These are phyloP conservation scores for Dasyurus viverrinus DNA, from an alignment of 2,113 vertebrate species.

Conservation along the genomic window DNA sequence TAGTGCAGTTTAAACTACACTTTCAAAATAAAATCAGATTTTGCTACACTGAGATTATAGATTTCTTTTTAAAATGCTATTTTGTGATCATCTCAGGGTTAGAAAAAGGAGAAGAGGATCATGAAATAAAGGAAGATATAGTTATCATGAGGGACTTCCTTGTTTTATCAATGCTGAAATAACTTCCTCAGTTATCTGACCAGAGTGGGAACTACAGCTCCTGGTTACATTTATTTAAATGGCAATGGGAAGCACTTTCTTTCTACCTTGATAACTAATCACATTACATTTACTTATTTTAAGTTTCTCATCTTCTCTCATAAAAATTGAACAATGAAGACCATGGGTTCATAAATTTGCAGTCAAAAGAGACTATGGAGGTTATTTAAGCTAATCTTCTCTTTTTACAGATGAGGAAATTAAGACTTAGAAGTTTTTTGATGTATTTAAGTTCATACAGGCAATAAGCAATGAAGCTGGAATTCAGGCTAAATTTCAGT, in stretches of 20 bases:
- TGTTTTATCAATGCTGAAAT: conserved; percentile 13
- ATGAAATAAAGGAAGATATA: conserved; percentile 22
- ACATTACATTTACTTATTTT: conserved; percentile 51
- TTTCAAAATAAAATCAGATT: conserved; percentile 39
- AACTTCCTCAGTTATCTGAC: background rate
- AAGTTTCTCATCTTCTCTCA: conserved; percentile 11
- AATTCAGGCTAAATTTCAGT: background rate
- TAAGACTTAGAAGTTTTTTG: background rate
- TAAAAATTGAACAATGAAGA: conserved; percentile 37
- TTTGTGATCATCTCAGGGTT: background rate
- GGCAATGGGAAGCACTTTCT: conserved; percentile 5
- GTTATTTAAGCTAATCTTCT: background rate
- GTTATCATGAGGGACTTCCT: background rate
- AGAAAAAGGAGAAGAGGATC: background rate
- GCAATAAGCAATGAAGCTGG: background rate
- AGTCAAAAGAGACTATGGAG: background rate
- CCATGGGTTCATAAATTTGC: background rate
- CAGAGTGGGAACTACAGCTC: conserved; percentile 19
- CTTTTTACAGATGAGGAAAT: background rate
- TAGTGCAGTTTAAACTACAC: background rate
- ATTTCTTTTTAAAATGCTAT: background rate
- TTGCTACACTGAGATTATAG: background rate
- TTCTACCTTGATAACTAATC: conserved; percentile 37
- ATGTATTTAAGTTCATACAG: background rate
- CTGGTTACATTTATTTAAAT: conserved; percentile 9